A percentile compares a stretch with the other conserved stretches of the same genome.
Evolutionary conservation across 2,888 invertebrate genomes (phyloP).

Genomic region (Chromoteleia sp.): DNA sequence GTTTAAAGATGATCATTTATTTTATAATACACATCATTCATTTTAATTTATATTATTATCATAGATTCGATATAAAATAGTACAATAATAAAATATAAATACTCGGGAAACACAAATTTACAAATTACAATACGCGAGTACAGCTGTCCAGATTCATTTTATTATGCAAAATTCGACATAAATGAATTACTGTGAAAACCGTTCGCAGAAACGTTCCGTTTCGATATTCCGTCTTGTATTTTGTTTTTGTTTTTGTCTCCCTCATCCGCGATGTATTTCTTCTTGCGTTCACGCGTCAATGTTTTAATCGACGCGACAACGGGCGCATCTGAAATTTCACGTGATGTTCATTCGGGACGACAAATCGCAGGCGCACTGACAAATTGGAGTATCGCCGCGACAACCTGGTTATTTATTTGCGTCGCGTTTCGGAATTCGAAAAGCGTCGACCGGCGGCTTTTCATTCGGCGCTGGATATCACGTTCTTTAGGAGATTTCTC

Average conservation of each 20-base stretch:
- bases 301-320: constrained; percentile 64
- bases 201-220: constrained; percentile 36
- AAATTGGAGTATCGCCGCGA: constrained; percentile 49
- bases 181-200: constrained; percentile 38
- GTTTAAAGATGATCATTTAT: background rate
- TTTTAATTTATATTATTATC: constrained; percentile 4
- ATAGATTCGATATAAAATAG: constrained; percentile 7
- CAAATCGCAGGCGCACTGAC: constrained; percentile 55
- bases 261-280: constrained; percentile 53
- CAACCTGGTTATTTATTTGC: constrained; percentile 53
- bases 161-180: background rate
- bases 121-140: constrained; percentile 2
- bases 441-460: constrained; percentile 11
- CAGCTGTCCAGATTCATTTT: constrained; percentile 32
- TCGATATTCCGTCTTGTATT: too few relatives aligned
- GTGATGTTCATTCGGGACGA: constrained; percentile 36
- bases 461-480: constrained; percentile 26
- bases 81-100: constrained; percentile 11
- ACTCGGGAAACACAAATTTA: background rate
- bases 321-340: constrained; percentile 59
- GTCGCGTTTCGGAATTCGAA: constrained; percentile 26
- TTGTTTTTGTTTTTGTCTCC: constrained; percentile 22
- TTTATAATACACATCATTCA: background rate
- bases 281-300: constrained; percentile 61
- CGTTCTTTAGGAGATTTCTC: too few relatives aligned